Base-by-base conservation (phyloP, 1,140 invertebrate genomes). In the Diorhabda sublineata region DNA sequence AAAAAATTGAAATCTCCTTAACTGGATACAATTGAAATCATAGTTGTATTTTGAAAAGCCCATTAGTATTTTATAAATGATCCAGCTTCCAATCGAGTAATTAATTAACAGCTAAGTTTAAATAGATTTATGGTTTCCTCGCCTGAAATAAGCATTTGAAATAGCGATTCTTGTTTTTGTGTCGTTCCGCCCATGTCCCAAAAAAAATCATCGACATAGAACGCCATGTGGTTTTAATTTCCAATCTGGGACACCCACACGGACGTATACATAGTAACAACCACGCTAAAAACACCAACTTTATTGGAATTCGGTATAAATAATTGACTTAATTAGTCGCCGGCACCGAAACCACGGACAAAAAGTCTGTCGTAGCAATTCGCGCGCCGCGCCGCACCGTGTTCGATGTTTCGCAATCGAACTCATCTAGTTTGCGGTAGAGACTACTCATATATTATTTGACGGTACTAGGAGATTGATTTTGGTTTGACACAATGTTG, bases 171-270 rank as follows among this genome's bases (percentile, higher is more conserved):
- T 26, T 26, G 26, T 26, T 26, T 26, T 26, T 26, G 26, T 52
- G 47, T 2, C 6, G 47, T 52, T 52, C 6, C 47, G 47, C 47
- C 47, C n/a, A 52, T 52, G 47, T 26, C 26, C 47, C 6, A n/a
- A 52, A 52, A 52, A 52, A 52, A 52, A 52, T n/a, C n/a, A 52
- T 52, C 47, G 47, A 52, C 47, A 52, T 8, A 7, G 42, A 63
- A 52, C 45, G 11, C 65, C 65, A 76, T 76, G 75, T 76, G 73
- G 71, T 74, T 76, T 74, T 76, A 73, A 76, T 76, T 76, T 76
- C 69, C 75, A 59, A 68, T 71, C 66, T 58, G 69, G 71, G 74
- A 74, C 73, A 75, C 72, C 72, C 72, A 73, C 70, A 52, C 45
- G 61, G 47, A 52, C 26, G 45, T 47, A 64, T 64, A 47, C 63